phyloP scores from a whole-genome alignment of 2,113 vertebrate genomes.

The Saimiri boliviensis region DNA sequence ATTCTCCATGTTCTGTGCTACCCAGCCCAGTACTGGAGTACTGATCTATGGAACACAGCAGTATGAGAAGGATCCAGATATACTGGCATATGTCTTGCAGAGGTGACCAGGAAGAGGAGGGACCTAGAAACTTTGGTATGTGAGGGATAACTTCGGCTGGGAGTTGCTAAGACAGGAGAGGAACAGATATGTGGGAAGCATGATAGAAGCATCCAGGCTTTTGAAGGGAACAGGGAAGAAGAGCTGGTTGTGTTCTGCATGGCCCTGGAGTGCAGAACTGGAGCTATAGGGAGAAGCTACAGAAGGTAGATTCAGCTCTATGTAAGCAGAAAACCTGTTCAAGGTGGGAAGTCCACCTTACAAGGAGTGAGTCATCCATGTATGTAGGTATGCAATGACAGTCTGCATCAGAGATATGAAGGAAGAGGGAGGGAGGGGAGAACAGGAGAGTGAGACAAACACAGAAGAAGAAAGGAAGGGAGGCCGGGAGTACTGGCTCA shows the following conservation, averaged over 20 bases:
- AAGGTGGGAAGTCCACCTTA: background rate
- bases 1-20: background rate
- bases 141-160: background rate
- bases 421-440: background rate
- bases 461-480: background rate
- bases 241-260: background rate
- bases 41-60: background rate
- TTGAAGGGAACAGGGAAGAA: background rate
- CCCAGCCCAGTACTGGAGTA: background rate
- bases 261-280: background rate
- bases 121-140: background rate
- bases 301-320: background rate
- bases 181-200: background rate
- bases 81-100: background rate
- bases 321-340: background rate
- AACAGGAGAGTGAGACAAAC: background rate
- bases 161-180: background rate
- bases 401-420: background rate
- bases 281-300: background rate
- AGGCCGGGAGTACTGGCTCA: background rate
- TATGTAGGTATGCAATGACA: background rate
- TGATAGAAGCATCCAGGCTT: background rate
- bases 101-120: background rate
- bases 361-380: background rate
- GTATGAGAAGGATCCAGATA: background rate